These are phyloP conservation scores for Sminthopsis crassicaudata DNA, from an alignment of 2,113 vertebrate species.

Conservation along the genomic window DNA sequence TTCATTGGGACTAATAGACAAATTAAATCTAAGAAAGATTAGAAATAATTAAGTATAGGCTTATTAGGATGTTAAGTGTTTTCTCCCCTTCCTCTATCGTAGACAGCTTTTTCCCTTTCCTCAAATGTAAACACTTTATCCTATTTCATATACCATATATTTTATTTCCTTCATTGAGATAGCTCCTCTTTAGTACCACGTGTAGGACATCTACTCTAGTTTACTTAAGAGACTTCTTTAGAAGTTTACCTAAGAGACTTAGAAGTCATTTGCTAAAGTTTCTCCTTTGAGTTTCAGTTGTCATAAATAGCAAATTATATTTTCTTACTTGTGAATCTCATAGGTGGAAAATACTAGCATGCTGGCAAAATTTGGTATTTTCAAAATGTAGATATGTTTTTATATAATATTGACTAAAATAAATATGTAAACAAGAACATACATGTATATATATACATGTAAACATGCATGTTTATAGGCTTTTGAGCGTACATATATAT, in stretches of 20 bases:
- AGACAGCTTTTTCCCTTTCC: conserved; percentile 26
- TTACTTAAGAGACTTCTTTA: conserved; percentile 19
- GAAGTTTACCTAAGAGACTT: conserved; percentile 32
- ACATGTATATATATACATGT: neutral
- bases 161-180: conserved; percentile 23
- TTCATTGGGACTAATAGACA: neutral
- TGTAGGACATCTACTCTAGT: conserved; percentile 25
- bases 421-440: neutral
- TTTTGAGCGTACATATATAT: neutral
- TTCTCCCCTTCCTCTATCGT: neutral
- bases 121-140: conserved; percentile 17
- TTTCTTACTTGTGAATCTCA: conserved; percentile 6
- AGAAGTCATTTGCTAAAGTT: neutral
- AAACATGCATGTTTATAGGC: neutral
- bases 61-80: neutral
- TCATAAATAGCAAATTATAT: neutral
- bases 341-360: conserved; percentile 12
- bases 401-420: neutral
- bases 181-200: conserved; percentile 14
- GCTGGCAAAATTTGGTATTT: conserved; percentile 9
- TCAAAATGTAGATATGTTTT: conserved; percentile 32
- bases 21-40: conserved; percentile 11
- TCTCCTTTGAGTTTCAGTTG: conserved; percentile 15
- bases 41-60: neutral
- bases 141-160: neutral